Evolutionary conservation across 2,797 vertebrate species (phyloP).

Genomic region (Gobio occitaniae): DNA sequence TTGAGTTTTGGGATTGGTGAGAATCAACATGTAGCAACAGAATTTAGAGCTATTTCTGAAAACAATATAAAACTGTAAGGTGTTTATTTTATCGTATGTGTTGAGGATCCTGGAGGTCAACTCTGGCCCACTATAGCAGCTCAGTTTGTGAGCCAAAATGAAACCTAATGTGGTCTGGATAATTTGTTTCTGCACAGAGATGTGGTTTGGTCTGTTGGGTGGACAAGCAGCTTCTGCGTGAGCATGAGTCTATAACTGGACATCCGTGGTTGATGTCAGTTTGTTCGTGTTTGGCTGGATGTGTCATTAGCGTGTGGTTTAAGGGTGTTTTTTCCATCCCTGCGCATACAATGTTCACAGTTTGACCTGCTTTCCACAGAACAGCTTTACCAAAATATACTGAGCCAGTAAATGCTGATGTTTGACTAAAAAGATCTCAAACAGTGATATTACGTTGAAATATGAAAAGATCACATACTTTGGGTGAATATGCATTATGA

Average conservation of each 20-base stretch:
- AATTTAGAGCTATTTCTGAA: too few relatives aligned
- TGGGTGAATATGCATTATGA: too few relatives aligned
- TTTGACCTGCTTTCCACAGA: background rate
- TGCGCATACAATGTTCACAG: background rate
- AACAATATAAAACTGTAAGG: too few relatives aligned
- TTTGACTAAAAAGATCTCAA: too few relatives aligned
- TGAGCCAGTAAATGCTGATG: background rate
- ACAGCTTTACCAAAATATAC: background rate
- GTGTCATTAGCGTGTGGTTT: background rate
- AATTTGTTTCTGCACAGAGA: background rate
- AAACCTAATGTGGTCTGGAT: background rate
- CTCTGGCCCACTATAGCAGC: too few relatives aligned
- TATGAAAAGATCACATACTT: background rate
- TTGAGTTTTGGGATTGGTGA: background rate
- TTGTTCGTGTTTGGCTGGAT: background rate
- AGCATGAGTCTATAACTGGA: background rate
- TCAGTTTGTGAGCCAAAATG: background rate
- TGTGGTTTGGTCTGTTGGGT: background rate
- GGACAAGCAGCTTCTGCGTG: background rate
- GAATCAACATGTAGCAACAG: too few relatives aligned
- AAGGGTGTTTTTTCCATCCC: background rate
- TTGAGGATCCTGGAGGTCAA: too few relatives aligned
- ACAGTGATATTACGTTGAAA: background rate
- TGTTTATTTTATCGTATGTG: too few relatives aligned
- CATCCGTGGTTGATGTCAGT: background rate